Evolutionary conservation across 2,888 invertebrate genomes (phyloP).

Genomic region (Mellilla xanthometata): DNA sequence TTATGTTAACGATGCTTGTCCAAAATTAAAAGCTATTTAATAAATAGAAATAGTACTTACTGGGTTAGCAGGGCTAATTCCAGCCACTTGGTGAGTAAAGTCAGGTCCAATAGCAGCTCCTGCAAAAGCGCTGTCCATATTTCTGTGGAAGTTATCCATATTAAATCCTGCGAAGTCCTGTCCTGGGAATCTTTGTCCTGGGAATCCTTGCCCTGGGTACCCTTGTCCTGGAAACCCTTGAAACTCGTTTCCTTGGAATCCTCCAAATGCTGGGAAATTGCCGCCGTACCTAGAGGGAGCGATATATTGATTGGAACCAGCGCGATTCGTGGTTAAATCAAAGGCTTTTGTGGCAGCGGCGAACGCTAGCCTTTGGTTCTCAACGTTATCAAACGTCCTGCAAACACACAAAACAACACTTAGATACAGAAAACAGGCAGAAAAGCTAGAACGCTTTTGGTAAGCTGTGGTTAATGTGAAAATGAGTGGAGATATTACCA

Average conservation of each 20-base stretch:
- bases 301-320: constrained; percentile 55
- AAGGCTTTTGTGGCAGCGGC: constrained; percentile 68
- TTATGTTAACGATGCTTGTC: too few relatives aligned
- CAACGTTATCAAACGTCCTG: constrained; percentile 64
- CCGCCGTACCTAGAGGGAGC: constrained; percentile 49
- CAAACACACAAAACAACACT: constrained; percentile 39
- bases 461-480: constrained; percentile 19
- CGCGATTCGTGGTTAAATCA: constrained; percentile 62
- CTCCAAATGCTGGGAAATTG: constrained; percentile 22
- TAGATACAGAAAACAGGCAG: not conserved
- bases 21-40: too few relatives aligned
- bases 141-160: constrained; percentile 40
- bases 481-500: constrained; percentile 9
- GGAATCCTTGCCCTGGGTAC: constrained; percentile 26
- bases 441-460: constrained; percentile 5
- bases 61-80: constrained; percentile 83
- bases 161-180: constrained; percentile 30
- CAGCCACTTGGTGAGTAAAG: constrained; percentile 81
- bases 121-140: constrained; percentile 71
- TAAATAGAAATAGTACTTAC: constrained; percentile 57
- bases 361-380: constrained; percentile 59
- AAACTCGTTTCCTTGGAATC: constrained; percentile 34
- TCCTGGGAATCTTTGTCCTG: constrained; percentile 26
- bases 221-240: too few relatives aligned
- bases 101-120: constrained; percentile 78